Evolutionary conservation across 2,113 vertebrate species (phyloP), one percentile per base, ranked within the genome.

Genomic region (Thamnophis sirtalis): DNA sequence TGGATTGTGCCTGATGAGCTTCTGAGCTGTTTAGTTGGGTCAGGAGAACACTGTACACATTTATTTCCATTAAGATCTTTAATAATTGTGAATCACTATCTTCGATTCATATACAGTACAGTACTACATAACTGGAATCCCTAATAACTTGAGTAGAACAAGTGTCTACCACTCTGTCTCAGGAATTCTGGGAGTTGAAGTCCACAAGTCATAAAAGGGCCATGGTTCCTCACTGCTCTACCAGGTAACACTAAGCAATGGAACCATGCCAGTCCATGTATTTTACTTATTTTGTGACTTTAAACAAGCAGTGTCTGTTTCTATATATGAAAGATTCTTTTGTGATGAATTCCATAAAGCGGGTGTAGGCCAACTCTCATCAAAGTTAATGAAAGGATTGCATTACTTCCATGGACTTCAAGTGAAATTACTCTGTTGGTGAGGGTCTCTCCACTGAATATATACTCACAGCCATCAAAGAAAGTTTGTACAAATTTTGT

Each of bases 311-410:
- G 55, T 86, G 86, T 63, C 55, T 86, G 84, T 86, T 91, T 21
- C 48, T 49, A 51, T 21, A 51, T 60, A 86, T 86, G 90, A 91
- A 91, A 58, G 54, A 60, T 91, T 28, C 43, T 63, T 63, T 91
- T 86, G 55, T 86, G 84, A 63, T 86, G n/a, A 86, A 91, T 55
- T n/a, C 90, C 56, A 60, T 55, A 24, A 91, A 86, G 28, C 49
- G 5, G 84, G 50, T 56, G 49, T 21, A 63, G 54, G 84, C 55
- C 84, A 91, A 86, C 22, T 91, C 43, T 91, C 84, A 91, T 91
- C 43, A 86, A 91, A 51, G 38, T 91, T 91, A 91, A 86, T 91
- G 55, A 86, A 91, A 86, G 55, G 55, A 86, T 60, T 86, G 54
- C 53, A 24, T 91, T 85, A 84, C 54, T 85, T 85, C 21, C 55